Evolutionary conservation across 2,797 vertebrate genomes (phyloP).

Genomic region (Synanceia verrucosa): DNA sequence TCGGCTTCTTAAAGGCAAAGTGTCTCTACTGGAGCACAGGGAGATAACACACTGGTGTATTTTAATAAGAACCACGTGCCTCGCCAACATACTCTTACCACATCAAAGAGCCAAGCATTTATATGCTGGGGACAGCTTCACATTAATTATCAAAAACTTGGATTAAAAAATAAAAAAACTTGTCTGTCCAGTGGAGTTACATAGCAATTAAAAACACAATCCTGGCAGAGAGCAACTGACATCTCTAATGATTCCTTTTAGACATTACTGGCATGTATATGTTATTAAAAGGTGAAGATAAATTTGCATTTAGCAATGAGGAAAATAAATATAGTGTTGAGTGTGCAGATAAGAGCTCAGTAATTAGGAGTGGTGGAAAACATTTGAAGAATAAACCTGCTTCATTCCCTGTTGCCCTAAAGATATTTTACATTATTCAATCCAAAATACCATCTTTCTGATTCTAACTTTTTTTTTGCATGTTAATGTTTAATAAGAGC

Average conservation of each 20-base stretch:
- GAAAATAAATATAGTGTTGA: constrained; percentile 77
- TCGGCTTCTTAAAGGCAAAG: constrained; percentile 71
- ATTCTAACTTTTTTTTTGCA: constrained; percentile 90
- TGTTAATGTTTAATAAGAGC: constrained; percentile 98
- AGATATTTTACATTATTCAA: constrained; percentile 98
- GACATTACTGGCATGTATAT: constrained; percentile 62
- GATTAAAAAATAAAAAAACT: constrained; percentile 60
- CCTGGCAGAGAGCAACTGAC: constrained; percentile 50
- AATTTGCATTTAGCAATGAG: constrained; percentile 74
- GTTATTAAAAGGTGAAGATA: constrained; percentile 71
- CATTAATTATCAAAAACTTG: constrained; percentile 69
- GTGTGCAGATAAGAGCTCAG: constrained; percentile 72
- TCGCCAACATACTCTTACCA: constrained; percentile 46
- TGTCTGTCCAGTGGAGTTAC: constrained; percentile 54
- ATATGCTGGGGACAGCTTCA: constrained; percentile 53
- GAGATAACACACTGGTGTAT: constrained; percentile 44
- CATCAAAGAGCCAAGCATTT: constrained; percentile 64
- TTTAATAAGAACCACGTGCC: constrained; percentile 54
- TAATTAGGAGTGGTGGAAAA: constrained; percentile 81
- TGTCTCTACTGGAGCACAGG: constrained; percentile 57
- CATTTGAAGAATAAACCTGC: constrained; percentile 86
- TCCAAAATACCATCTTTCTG: constrained; percentile 95
- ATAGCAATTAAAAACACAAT: constrained; percentile 77
- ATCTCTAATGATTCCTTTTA: constrained; percentile 62
- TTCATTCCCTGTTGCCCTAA: constrained; percentile 86